These are phyloP conservation scores for Scaptomyza parva DNA, from an alignment of 2,888 invertebrate genomes.

Conservation along the genomic window DNA sequence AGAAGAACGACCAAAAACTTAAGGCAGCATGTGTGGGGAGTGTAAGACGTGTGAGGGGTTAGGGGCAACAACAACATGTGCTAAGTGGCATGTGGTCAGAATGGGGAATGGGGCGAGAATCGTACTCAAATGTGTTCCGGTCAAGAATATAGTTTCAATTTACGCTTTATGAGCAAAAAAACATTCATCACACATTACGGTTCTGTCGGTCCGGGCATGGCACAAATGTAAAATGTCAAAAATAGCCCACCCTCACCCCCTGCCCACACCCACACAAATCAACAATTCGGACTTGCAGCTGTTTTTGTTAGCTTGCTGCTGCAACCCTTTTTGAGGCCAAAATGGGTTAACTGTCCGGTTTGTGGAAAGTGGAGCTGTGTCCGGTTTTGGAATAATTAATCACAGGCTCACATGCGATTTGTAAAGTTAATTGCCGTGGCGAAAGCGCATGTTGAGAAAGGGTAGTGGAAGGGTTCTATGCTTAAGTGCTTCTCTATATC, in stretches of 20 bases:
- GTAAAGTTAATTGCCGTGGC: conserved; percentile 82
- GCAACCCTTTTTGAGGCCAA: conserved; percentile 72
- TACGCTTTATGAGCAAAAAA: conserved; percentile 74
- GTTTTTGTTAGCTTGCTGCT: no score
- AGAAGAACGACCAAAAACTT: conserved; percentile 54
- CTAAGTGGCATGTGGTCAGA: conserved; percentile 78
- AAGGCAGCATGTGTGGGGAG: conserved; percentile 54
- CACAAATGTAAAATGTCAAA: conserved; percentile 73
- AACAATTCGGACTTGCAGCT: conserved; percentile 46
- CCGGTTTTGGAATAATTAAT: conserved; percentile 83
- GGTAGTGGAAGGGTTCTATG: conserved; percentile 19
- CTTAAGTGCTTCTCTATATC: conserved; percentile 61
- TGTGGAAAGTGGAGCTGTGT: conserved; percentile 56
- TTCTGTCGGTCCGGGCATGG: conserved; percentile 15
- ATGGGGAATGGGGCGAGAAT: no score
- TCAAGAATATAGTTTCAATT: conserved; percentile 77
- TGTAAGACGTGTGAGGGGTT: no score
- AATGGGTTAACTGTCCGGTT: conserved; percentile 75
- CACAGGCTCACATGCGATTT: conserved; percentile 82
- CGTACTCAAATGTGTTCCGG: conserved; percentile 33
- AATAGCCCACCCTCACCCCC: conserved; percentile 28
- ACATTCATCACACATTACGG: conserved; percentile 69
- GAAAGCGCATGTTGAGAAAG: conserved; percentile 63
- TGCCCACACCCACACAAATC: conserved; percentile 20
- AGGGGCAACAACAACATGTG: conserved; percentile 68